Percentiles rank a stretch among this genome's conserved stretches.
Evolutionary conservation across 1,140 invertebrate species (phyloP).

Genomic region (Orius insidiosus): DNA sequence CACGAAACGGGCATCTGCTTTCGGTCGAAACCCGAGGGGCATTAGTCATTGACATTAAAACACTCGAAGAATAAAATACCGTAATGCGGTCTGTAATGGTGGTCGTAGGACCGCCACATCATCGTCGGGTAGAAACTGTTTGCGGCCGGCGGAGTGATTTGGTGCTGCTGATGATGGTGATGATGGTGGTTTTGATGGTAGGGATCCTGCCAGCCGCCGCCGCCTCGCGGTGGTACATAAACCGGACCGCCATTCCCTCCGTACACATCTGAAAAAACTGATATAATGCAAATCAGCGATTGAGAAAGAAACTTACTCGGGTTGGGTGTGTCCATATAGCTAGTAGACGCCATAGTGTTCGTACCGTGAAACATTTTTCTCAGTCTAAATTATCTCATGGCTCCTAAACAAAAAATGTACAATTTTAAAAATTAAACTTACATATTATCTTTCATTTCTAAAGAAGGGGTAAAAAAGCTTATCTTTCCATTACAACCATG

Average conservation of each 20-base stretch:
- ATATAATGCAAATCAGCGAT: background rate
- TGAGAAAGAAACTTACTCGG: constrained; percentile 8
- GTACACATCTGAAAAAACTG: constrained; percentile 11
- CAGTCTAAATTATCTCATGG: too few relatives aligned
- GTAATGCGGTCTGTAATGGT: constrained; percentile 52
- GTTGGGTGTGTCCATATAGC: constrained; percentile 13
- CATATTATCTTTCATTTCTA: too few relatives aligned
- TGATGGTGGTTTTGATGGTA: constrained; percentile 6
- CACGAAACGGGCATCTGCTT: too few relatives aligned
- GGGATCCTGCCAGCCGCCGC: constrained; percentile 5
- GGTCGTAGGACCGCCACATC: constrained; percentile 60
- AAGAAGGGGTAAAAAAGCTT: too few relatives aligned
- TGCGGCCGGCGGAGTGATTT: constrained; percentile 15
- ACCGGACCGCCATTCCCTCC: constrained; percentile 2
- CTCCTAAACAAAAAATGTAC: too few relatives aligned
- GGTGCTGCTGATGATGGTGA: constrained; percentile 13
- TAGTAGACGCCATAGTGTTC: constrained; percentile 10
- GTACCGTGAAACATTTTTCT: constrained; percentile 9
- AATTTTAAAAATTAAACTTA: too few relatives aligned
- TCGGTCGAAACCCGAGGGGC: too few relatives aligned
- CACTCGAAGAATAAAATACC: constrained; percentile 28
- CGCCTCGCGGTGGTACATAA: constrained; percentile 3
- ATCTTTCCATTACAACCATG: too few relatives aligned
- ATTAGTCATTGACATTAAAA: too few relatives aligned
- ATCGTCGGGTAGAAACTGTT: constrained; percentile 46